Evolutionary conservation across 35 echinoderm and acorn worm genomes (phyloP).

Genomic region (Apostichopus parvimensis): DNA sequence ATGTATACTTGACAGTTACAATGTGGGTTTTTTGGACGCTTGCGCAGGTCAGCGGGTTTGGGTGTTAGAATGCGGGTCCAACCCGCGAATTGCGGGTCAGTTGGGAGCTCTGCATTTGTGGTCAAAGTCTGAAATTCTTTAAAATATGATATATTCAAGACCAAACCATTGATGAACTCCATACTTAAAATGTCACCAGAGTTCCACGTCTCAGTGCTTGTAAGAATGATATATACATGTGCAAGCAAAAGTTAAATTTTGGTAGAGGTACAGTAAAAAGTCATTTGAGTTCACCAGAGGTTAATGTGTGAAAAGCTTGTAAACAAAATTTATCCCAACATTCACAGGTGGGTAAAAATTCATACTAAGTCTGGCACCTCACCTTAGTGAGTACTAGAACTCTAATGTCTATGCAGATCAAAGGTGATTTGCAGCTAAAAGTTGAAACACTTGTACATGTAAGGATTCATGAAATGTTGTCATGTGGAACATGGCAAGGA

Average conservation of each 20-base stretch:
- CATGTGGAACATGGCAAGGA: too few relatives aligned
- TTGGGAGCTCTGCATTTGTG: not conserved
- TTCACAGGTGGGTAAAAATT: too few relatives aligned
- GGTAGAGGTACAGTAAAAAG: not conserved
- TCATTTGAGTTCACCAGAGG: not conserved
- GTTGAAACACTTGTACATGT: too few relatives aligned
- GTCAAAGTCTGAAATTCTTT: not conserved
- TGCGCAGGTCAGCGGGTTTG: too few relatives aligned
- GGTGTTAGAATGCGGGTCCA: too few relatives aligned
- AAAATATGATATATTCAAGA: not conserved
- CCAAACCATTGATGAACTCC: not conserved
- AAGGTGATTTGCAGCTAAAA: not conserved
- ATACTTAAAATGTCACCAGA: too few relatives aligned
- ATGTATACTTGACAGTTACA: too few relatives aligned
- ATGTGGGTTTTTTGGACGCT: too few relatives aligned
- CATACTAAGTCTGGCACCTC: not conserved
- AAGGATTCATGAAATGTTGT: too few relatives aligned
- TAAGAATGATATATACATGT: too few relatives aligned
- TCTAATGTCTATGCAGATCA: not conserved
- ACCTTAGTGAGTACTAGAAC: not conserved
- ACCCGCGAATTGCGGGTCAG: too few relatives aligned
- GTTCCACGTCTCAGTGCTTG: too few relatives aligned
- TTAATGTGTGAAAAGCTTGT: not conserved
- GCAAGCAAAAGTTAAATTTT: not conserved
- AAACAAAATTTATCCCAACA: not conserved